These are phyloP conservation scores for Folsomia manolachei DNA, from an alignment of 2,888 invertebrate genomes.

Conservation along the genomic window DNA sequence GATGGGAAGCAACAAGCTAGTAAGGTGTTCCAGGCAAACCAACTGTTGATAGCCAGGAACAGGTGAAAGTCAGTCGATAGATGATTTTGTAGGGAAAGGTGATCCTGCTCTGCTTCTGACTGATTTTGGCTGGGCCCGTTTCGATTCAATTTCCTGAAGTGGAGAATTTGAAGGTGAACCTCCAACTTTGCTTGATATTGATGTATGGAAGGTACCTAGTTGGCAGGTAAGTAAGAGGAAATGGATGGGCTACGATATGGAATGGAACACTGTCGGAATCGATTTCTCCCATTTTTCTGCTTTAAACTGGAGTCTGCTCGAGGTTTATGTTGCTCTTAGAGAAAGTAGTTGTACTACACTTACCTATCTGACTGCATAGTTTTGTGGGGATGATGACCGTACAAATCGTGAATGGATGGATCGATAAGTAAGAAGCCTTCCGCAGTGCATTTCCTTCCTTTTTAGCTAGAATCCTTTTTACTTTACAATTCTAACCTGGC, in stretches of 20 bases:
- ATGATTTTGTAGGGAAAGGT: too few species aligned
- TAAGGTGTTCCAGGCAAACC: not conserved
- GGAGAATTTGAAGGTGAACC: not conserved
- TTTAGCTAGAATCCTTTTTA: not conserved
- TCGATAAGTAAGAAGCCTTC: not conserved
- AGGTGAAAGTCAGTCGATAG: not conserved
- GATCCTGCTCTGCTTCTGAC: not conserved
- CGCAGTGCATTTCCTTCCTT: not conserved
- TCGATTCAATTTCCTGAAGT: conserved; percentile 6
- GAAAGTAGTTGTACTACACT: too few species aligned
- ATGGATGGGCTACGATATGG: too few species aligned
- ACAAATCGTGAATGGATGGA: not conserved
- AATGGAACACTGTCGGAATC: too few species aligned
- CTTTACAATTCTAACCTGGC: too few species aligned
- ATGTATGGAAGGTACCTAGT: not conserved
- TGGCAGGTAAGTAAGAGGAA: too few species aligned
- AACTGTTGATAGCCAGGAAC: not conserved
- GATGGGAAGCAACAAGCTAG: not conserved
- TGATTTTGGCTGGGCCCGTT: not conserved
- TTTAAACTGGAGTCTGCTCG: not conserved
- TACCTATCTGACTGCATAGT: too few species aligned
- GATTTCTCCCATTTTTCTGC: conserved; percentile 2
- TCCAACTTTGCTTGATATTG: not conserved
- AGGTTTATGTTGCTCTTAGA: not conserved
- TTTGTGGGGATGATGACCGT: not conserved